These are phyloP conservation scores for Athene cunicularia DNA, from an alignment of 2,113 vertebrate genomes.

Conservation along the genomic window DNA sequence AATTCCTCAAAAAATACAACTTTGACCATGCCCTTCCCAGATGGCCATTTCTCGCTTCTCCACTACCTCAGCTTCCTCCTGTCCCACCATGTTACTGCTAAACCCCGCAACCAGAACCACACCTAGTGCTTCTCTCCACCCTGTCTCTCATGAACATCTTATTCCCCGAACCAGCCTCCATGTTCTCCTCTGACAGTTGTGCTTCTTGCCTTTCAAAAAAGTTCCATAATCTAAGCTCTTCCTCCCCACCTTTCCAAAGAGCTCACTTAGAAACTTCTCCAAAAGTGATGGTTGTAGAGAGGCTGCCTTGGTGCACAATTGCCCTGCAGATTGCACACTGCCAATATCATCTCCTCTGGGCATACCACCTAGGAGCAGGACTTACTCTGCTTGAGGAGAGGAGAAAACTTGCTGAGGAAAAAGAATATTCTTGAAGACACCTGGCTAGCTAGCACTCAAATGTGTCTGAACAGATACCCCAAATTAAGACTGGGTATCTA, in stretches of 20 bases:
- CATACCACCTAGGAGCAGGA: background rate
- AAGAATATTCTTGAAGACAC: background rate
- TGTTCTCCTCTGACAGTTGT: background rate
- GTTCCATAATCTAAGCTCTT: background rate
- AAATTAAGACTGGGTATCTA: background rate
- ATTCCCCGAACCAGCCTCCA: background rate
- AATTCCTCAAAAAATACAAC: background rate
- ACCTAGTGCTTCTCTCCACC: background rate
- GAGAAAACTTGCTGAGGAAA: background rate
- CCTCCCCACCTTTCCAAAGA: background rate
- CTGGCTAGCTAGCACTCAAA: background rate
- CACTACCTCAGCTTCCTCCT: background rate
- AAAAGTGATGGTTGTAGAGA: background rate
- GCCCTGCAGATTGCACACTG: background rate
- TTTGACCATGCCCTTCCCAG: background rate
- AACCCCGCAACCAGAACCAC: background rate
- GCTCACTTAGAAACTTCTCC: background rate
- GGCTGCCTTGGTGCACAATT: accelerated
- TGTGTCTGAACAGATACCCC: background rate
- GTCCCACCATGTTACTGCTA: background rate
- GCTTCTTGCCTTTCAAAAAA: background rate
- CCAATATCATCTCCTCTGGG: background rate
- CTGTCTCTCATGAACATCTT: background rate
- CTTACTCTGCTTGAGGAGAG: background rate
- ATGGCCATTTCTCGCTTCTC: background rate